Evolutionary conservation across 2,113 vertebrate genomes (phyloP), one percentile per base, ranked within the genome.

Genomic region (Daubentonia madagascariensis): DNA sequence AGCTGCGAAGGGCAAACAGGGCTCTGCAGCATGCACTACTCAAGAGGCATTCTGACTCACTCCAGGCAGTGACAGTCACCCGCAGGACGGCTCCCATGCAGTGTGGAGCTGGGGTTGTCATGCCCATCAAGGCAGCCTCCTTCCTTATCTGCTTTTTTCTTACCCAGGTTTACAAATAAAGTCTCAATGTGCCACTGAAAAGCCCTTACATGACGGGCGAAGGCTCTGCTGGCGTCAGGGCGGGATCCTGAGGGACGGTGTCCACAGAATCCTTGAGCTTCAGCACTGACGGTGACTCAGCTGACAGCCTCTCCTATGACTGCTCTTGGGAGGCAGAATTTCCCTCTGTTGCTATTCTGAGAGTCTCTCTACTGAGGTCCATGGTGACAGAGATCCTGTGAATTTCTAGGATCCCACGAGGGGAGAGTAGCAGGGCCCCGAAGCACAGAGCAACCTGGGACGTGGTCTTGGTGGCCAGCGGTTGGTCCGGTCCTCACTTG

Each of bases 71-170:
- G 28, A 35, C 89, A 3, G 11, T 93, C 11, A 3, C 11, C 43
- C 20, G 11, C 20, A 6, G 23, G 3, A 32, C 35, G 23, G 16
- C 11, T 23, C 9, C 7, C 70, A 13, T 6, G 25, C 18, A 8
- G 70, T 3, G 0, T 18, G 28, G 25, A 68, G 28, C 18, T 16
- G 1, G 9, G 1, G 3, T 6, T 6, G 17, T 1, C 10, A 18
- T 45, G 43, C 28, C 37, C 28, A 25, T 61, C 20, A 17, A 54
- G 65, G 63, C 35, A 3, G 9, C 22, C 5, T 22, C 16, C 68
- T 17, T 40, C 54, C n/a, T 30, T 30, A n/a, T 7, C 59, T 8
- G 25, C 52, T 52, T 50, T 28, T 16, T 75, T 37, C 28, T 16
- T 2, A 43, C 13, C 30, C 32, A 30, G 8, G 22, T 81, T 89